A percentile compares a stretch with the other conserved stretches of the same genome.
Conservation (phyloP, 2,888 invertebrate genomes). For the Drosophila formosana region DNA sequence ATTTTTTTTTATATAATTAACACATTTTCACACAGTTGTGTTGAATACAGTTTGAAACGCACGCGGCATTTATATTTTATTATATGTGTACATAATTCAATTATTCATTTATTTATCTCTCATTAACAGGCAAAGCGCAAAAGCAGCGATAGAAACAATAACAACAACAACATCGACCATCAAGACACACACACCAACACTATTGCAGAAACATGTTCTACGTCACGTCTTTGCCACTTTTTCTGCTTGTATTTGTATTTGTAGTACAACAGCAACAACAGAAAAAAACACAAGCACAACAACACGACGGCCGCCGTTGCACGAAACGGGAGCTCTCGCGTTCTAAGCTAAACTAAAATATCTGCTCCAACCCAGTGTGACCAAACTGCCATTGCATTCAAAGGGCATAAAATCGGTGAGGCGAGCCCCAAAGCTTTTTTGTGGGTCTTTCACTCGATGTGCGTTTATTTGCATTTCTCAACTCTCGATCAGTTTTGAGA, state of each 20-base stretch:
- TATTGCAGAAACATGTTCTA: slow-evolving; percentile 74
- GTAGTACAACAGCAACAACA: slow-evolving; percentile 19
- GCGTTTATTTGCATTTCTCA: too few relatives aligned
- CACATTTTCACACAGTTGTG: slow-evolving; percentile 64
- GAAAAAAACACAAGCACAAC: slow-evolving; percentile 51
- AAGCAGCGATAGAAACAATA: slow-evolving; percentile 54
- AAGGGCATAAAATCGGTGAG: neutral
- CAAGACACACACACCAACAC: slow-evolving; percentile 58
- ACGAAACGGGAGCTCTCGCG: slow-evolving; percentile 63
- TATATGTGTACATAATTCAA: slow-evolving; percentile 69
- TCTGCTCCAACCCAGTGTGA: slow-evolving; percentile 53
- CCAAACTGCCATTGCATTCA: slow-evolving; percentile 29
- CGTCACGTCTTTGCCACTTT: slow-evolving; percentile 60
- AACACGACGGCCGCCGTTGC: slow-evolving; percentile 56
- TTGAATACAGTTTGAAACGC: slow-evolving; percentile 38
- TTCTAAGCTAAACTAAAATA: slow-evolving; percentile 74
- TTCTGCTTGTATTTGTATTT: slow-evolving; percentile 59
- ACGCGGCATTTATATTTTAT: slow-evolving; percentile 54
- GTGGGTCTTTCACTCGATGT: neutral
- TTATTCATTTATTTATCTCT: slow-evolving; percentile 79
- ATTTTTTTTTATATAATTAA: slow-evolving; percentile 70
- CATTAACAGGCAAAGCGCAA: slow-evolving; percentile 68
- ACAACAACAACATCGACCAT: slow-evolving; percentile 44
- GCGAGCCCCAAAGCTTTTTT: slow-evolving; percentile 1
- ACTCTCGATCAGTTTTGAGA: too few relatives aligned